Percentiles rank a stretch among this genome's conserved stretches.
Evolutionary conservation across 1,140 invertebrate genomes (phyloP).

Genomic region (Brachionus asplanchnoidis): DNA sequence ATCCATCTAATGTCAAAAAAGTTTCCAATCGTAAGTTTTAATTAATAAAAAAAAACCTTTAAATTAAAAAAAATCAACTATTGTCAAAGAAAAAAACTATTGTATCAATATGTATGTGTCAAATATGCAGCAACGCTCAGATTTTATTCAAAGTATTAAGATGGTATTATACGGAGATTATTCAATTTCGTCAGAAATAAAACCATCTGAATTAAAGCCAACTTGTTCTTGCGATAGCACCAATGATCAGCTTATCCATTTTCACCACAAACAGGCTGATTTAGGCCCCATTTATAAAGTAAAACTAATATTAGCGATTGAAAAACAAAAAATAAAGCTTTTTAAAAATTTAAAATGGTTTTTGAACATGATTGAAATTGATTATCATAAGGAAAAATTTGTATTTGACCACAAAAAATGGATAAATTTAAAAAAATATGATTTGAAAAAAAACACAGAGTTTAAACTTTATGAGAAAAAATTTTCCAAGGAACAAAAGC

Average conservation of each 20-base stretch:
- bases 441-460: not conserved
- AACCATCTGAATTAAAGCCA: slow-evolving; percentile 1
- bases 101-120: slow-evolving; percentile 2
- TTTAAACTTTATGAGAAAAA: slow-evolving; percentile 1
- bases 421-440: slow-evolving; percentile 23
- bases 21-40: not conserved
- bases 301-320: not conserved
- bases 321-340: not conserved
- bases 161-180: slow-evolving; percentile 23
- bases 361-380: slow-evolving; percentile 34
- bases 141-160: not conserved
- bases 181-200: not conserved
- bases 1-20: slow-evolving; percentile 1
- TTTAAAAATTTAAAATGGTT: slow-evolving; percentile 29
- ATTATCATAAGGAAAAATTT: slow-evolving; percentile 23
- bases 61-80: not conserved
- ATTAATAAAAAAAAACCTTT: not conserved
- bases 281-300: not conserved
- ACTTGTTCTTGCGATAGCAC: not conserved
- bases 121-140: not conserved
- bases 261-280: not conserved
- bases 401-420: slow-evolving; percentile 21
- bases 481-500: not conserved
- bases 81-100: slow-evolving; percentile 23
- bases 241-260: slow-evolving; percentile 19